Conservation (phyloP, 1,140 invertebrate species). For the Nylanderia fulva region DNA sequence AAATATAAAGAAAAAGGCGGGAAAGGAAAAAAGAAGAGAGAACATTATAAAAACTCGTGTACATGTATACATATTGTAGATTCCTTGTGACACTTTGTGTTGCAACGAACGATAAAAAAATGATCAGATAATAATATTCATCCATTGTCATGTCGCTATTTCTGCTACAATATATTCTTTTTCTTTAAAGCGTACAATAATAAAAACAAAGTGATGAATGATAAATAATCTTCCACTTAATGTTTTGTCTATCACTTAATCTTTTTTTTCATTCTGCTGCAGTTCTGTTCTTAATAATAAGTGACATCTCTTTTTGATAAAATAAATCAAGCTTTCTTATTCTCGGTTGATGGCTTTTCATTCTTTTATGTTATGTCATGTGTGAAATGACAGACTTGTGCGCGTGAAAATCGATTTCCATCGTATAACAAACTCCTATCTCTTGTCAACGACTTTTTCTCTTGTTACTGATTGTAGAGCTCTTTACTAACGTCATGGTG, state of each 20-base stretch:
- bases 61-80: background rate
- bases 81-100: background rate
- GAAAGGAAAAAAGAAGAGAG: background rate
- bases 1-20: background rate
- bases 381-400: slow-evolving; percentile 37
- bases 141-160: slow-evolving; percentile 11
- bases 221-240: slow-evolving; percentile 24
- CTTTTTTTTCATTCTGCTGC: background rate
- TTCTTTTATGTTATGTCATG: slow-evolving; percentile 10
- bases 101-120: slow-evolving; percentile 8
- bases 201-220: background rate
- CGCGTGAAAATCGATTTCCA: slow-evolving; percentile 53
- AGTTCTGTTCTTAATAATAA: slow-evolving; percentile 12
- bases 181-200: background rate
- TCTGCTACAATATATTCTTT: slow-evolving; percentile 23
- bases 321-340: slow-evolving; percentile 14
- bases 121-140: slow-evolving; percentile 28
- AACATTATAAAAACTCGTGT: background rate
- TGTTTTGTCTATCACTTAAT: too few species aligned
- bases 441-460: slow-evolving; percentile 51
- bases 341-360: background rate
- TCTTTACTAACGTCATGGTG: slow-evolving; percentile 41
- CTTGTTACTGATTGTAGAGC: slow-evolving; percentile 52
- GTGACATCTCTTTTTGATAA: slow-evolving; percentile 14
- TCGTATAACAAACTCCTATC: slow-evolving; percentile 35